Conservation (phyloP, 2,113 vertebrate species). For the Eurypyga helias region DNA sequence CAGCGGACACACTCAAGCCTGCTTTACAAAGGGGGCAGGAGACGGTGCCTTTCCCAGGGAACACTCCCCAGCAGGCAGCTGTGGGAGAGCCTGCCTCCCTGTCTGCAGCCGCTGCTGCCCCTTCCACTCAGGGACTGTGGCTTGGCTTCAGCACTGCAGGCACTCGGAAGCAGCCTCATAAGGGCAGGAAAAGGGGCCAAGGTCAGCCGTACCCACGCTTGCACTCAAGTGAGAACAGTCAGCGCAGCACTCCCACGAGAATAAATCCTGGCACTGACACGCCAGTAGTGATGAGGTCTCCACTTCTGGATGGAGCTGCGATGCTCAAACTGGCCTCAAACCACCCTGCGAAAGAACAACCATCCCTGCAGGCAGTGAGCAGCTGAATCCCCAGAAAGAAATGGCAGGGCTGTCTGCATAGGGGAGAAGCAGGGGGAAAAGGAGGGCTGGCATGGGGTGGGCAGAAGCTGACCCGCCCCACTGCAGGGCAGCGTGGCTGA, state of each 20-base stretch:
- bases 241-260: not conserved
- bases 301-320: not conserved
- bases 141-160: not conserved
- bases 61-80: not conserved
- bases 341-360: not conserved
- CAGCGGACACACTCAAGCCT: fast-evolving
- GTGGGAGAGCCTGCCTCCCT: not conserved
- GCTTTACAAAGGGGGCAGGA: not conserved
- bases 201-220: not conserved
- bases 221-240: not conserved
- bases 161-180: not conserved
- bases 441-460: not conserved
- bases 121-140: not conserved
- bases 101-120: not conserved
- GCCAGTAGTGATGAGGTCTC: not conserved
- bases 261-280: not conserved
- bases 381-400: not conserved
- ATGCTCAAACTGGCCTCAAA: not conserved
- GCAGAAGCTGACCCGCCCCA: not conserved
- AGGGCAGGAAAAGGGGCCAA: not conserved
- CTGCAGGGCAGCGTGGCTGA: not conserved
- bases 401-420: not conserved
- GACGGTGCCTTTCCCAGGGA: not conserved
- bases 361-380: not conserved
- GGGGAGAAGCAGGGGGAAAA: not conserved